These are phyloP conservation scores for Marisa cornuarietis DNA, from an alignment of 1,140 invertebrate species.

Conservation along the genomic window DNA sequence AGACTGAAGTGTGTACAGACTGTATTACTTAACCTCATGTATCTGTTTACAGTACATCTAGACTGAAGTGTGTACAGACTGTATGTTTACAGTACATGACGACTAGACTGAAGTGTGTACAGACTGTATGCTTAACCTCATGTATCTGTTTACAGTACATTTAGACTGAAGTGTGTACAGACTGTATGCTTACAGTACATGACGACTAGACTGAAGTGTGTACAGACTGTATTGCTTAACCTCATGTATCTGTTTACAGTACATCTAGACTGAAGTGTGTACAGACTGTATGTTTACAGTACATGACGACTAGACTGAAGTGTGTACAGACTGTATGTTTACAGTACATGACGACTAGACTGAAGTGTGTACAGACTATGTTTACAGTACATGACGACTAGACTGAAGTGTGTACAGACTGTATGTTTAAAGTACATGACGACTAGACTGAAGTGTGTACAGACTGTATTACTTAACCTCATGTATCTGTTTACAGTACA, in stretches of 20 bases:
- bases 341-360: too few species aligned
- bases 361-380: too few species aligned
- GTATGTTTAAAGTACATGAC: background rate
- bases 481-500: background rate
- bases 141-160: too few species aligned
- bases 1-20: background rate
- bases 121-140: conserved; percentile 7
- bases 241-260: background rate
- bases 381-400: conserved; percentile 4
- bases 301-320: background rate
- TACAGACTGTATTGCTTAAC: background rate
- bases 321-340: background rate
- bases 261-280: background rate
- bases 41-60: too few species aligned
- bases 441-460: background rate
- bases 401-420: background rate
- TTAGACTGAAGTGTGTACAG: too few species aligned
- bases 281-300: background rate
- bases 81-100: conserved; percentile 3
- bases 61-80: background rate
- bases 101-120: background rate
- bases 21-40: conserved; percentile 1
- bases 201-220: background rate
- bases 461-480: too few species aligned
- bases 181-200: conserved; percentile 1